Base-by-base conservation (phyloP, 2,888 invertebrate species). In the Drosophila robusta region DNA sequence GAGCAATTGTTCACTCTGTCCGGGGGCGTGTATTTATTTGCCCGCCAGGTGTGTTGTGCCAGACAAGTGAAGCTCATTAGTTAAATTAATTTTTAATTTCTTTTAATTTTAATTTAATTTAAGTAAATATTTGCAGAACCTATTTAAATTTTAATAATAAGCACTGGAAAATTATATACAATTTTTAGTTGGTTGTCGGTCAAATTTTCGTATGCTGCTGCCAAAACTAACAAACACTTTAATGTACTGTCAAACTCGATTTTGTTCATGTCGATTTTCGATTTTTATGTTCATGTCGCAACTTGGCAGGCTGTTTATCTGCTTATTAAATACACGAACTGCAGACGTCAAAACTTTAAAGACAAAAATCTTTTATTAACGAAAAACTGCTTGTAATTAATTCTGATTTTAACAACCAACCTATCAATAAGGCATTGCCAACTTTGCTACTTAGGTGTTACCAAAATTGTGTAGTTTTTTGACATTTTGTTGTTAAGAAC, bases 1-100 rank as follows among this genome's bases (percentile, higher is more conserved):
- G 7, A 32, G 34, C 68, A 63, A 73, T 68, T 73, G 55, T 61
- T 34, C 18, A 32, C 12, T 32, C 42, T 29, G n/a, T 38, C 45
- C 45, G 54, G 24, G 41, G 69, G 68, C 45, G 68, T 32, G n/a
- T 12, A 9, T 16, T 7, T n/a, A 45, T 24, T 22, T 29, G 45
- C 22, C 60, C 8, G 45, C 16, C 14, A 9, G 32, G 3, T 32
- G 22, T 22, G 4, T 34, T 51, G 2, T 7, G 26, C 9, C 9
- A 29, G 9, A 29, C 29, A 29, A 29, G 8, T 29, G 29, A 2
- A 26, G 5, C 38, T 26, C 14, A 34, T 44, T 34, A 44, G 12
- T 16, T 36, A 8, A 34, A 34, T 32, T n/a, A n/a, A 24, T 29
- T 29, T 29, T 3, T 45, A 34, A 7, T 11, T 2, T 24, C 7